phyloP scores from a whole-genome alignment of 2,797 vertebrate species.

The Neopelma chrysocephalum region DNA sequence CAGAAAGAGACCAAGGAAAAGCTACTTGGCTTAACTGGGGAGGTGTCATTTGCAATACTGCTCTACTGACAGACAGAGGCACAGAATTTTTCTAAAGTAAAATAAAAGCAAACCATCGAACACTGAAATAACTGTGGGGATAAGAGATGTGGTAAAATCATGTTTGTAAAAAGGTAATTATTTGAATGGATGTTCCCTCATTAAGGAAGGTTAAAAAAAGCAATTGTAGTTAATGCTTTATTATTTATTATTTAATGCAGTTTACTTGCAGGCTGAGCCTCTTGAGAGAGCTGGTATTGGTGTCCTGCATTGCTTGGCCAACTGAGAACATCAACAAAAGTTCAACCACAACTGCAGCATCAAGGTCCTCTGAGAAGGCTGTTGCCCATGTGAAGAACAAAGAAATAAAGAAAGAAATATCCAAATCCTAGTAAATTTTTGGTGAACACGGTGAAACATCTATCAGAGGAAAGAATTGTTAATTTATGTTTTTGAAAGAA shows the following conservation, averaged over 20 bases:
- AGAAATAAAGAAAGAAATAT: not conserved
- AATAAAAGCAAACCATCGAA: constrained; percentile 72
- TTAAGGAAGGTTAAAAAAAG: constrained; percentile 54
- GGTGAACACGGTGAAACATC: not conserved
- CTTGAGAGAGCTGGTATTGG: not conserved
- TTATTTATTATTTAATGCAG: not conserved
- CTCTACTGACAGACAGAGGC: constrained; percentile 56
- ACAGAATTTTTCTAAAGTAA: constrained; percentile 60
- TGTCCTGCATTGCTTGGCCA: not conserved
- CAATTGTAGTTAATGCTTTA: not conserved
- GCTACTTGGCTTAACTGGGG: constrained; percentile 46
- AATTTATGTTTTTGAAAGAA: not conserved
- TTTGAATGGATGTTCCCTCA: constrained; percentile 55
- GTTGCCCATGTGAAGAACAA: not conserved
- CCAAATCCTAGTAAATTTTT: not conserved
- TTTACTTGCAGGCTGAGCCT: constrained; percentile 10
- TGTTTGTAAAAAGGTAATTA: constrained; percentile 68
- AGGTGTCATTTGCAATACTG: constrained; percentile 66
- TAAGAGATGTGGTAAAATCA: constrained; percentile 57
- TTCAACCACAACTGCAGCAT: not conserved
- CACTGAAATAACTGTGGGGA: constrained; percentile 47
- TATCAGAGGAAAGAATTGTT: not conserved
- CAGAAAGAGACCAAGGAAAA: constrained; percentile 57
- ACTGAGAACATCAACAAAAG: not conserved
- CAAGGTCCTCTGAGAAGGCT: not conserved